phyloP scores from a whole-genome alignment of 2,113 vertebrate genomes.

The Asarcornis scutulata region DNA sequence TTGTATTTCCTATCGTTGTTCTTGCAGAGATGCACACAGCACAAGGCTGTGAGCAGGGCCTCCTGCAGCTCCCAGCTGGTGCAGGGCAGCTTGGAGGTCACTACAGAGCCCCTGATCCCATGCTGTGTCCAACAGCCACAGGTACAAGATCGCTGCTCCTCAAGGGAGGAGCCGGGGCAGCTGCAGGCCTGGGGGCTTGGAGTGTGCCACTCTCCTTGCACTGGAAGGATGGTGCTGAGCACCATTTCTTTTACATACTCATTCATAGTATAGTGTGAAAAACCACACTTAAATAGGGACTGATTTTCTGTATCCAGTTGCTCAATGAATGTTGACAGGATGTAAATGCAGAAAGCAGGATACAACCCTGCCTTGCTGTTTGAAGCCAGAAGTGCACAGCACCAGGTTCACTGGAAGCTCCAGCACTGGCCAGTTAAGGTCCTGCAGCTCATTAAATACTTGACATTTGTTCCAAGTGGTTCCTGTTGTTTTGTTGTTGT shows the following conservation, averaged over 20 bases:
- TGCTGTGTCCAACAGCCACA: neutral
- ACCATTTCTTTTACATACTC: rapidly evolving
- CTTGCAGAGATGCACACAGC: neutral
- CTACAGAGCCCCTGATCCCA: neutral
- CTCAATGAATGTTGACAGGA: neutral
- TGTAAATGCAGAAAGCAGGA: rapidly evolving
- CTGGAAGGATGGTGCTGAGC: neutral
- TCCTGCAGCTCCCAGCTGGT: neutral
- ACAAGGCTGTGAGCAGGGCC: too few species aligned
- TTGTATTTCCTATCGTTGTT: neutral
- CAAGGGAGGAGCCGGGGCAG: neutral
- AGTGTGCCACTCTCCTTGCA: rapidly evolving
- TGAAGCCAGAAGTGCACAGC: rapidly evolving
- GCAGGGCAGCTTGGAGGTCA: neutral
- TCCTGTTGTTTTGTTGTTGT: neutral
- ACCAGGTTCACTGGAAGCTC: too few species aligned
- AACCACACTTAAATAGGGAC: neutral
- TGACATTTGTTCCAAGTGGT: rapidly evolving
- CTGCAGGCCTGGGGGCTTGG: rapidly evolving
- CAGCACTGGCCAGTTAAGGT: rapidly evolving
- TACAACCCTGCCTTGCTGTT: neutral
- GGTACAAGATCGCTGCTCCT: too few species aligned
- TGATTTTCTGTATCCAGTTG: too few species aligned
- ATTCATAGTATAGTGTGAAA: neutral
- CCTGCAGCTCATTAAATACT: neutral